Evolutionary conservation across 2,113 vertebrate genomes (phyloP).

Genomic region (Corythaixoides concolor): DNA sequence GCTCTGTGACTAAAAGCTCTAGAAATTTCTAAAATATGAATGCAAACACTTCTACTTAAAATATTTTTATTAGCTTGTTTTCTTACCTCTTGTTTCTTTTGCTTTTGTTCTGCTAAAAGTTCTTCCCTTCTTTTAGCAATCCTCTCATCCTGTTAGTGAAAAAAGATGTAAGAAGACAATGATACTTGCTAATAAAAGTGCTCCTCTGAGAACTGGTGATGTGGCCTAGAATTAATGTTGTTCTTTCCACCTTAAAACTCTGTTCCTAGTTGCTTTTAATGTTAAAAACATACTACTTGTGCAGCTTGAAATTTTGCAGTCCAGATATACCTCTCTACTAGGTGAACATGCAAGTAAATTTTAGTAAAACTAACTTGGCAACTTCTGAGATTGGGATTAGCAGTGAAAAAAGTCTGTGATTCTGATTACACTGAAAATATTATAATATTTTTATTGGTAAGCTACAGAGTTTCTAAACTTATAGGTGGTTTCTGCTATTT

Average conservation of each 20-base stretch:
- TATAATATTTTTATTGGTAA: background rate
- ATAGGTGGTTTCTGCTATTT: background rate
- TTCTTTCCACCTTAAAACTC: background rate
- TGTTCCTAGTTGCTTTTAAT: background rate
- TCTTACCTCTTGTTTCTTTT: slow-evolving; percentile 70
- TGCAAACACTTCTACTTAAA: background rate
- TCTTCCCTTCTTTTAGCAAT: slow-evolving; percentile 86
- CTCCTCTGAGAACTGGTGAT: background rate
- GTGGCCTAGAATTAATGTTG: background rate
- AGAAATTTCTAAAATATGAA: background rate
- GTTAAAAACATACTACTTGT: background rate
- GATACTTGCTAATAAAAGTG: background rate
- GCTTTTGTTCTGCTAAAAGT: slow-evolving; percentile 77
- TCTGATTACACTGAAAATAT: background rate
- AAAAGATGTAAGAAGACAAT: background rate
- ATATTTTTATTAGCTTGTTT: background rate
- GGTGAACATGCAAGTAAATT: background rate
- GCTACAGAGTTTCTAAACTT: background rate
- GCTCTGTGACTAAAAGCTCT: background rate
- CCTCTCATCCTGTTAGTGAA: slow-evolving; percentile 76
- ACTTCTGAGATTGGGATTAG: background rate
- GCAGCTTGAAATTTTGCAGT: background rate
- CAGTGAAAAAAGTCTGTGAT: background rate
- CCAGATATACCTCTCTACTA: background rate
- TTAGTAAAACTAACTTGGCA: background rate